phyloP scores from a whole-genome alignment of 2,113 vertebrate genomes.

The Calonectris borealis region DNA sequence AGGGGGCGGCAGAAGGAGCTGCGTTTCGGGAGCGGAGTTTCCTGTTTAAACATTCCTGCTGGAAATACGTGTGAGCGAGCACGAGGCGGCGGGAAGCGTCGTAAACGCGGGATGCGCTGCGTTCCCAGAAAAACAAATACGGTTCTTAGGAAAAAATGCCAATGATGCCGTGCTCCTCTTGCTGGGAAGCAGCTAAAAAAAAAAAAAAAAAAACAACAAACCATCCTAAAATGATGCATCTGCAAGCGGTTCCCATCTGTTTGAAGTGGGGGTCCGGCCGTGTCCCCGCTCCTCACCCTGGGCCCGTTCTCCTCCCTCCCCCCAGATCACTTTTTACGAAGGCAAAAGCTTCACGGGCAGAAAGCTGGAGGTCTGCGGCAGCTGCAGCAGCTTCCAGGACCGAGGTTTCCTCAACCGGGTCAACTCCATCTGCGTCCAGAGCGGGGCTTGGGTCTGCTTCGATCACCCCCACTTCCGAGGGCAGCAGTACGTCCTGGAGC shows the following conservation, averaged over 20 bases:
- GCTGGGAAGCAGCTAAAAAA: neutral
- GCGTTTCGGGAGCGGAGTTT: neutral
- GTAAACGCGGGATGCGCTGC: neutral
- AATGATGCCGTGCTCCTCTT: neutral
- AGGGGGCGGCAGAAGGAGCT: neutral
- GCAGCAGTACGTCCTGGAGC: slow-evolving; percentile 91
- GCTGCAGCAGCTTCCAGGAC: slow-evolving; percentile 91
- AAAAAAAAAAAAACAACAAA: neutral
- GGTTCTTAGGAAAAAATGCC: neutral
- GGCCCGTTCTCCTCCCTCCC: neutral
- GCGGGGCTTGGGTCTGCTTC: slow-evolving; percentile 88
- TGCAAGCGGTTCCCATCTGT: neutral
- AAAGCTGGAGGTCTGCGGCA: slow-evolving; percentile 86
- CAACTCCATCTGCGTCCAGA: slow-evolving; percentile 89
- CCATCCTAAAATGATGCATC: neutral
- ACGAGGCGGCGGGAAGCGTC: neutral
- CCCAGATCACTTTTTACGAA: slow-evolving; percentile 87
- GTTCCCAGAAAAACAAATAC: neutral
- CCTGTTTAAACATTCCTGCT: slow-evolving; percentile 7
- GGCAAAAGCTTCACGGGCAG: slow-evolving; percentile 88
- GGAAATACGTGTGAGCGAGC: neutral
- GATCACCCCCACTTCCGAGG: slow-evolving; percentile 87
- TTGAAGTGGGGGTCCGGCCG: accelerated
- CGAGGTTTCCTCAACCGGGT: slow-evolving; percentile 88
- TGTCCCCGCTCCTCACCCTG: accelerated